These are phyloP conservation scores for Cuculus canorus DNA, from an alignment of 2,797 vertebrate species.

Conservation along the genomic window DNA sequence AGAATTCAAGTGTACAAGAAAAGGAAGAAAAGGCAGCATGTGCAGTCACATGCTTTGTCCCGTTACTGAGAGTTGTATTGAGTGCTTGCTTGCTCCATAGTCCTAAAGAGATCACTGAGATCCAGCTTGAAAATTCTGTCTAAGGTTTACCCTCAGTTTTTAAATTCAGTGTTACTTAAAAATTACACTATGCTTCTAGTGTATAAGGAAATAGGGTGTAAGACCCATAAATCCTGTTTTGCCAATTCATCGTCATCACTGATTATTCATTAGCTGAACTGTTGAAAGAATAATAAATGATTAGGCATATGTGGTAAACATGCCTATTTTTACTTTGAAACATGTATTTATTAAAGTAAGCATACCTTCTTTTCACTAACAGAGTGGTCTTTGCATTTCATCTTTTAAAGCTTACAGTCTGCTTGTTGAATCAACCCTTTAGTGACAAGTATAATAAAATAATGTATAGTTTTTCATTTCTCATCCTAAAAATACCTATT, in stretches of 20 bases:
- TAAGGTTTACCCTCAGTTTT: neutral
- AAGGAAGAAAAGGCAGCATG: neutral
- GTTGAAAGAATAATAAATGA: neutral
- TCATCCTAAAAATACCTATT: neutral
- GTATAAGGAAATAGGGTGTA: neutral
- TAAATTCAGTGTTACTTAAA: neutral
- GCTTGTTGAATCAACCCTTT: neutral
- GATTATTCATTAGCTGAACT: neutral
- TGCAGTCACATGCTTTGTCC: neutral
- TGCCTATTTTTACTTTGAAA: neutral
- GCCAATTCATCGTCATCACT: neutral
- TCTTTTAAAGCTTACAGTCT: neutral
- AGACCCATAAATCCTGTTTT: neutral
- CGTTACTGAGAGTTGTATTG: neutral
- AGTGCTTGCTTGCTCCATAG: neutral
- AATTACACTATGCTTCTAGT: neutral
- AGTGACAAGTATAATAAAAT: neutral
- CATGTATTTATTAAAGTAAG: neutral
- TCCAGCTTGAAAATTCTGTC: neutral
- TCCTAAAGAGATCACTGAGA: neutral
- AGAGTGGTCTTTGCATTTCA: neutral
- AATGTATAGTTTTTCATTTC: neutral
- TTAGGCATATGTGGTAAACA: neutral
- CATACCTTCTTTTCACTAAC: neutral
- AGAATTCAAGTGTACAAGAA: neutral